phyloP scores from a whole-genome alignment of 2,113 vertebrate genomes.

The Columba livia region DNA sequence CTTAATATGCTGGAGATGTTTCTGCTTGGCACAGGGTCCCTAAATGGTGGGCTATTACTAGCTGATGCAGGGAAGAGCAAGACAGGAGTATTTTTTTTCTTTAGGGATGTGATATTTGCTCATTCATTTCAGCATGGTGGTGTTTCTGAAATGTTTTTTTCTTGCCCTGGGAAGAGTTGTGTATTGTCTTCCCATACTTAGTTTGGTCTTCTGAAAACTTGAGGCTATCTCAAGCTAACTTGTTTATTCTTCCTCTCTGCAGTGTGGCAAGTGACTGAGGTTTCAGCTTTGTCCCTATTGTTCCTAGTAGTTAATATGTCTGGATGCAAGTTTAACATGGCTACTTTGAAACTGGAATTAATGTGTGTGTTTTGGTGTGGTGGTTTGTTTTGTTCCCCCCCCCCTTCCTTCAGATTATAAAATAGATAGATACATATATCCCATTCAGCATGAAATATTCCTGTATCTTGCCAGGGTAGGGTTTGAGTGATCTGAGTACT shows the following conservation, averaged over 20 bases:
- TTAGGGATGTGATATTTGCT: neutral
- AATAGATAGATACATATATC: neutral
- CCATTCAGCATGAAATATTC: no score
- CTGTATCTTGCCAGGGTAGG: neutral
- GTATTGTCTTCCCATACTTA: neutral
- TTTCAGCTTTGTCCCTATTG: neutral
- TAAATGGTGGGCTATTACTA: neutral
- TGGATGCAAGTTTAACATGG: neutral
- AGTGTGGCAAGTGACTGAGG: neutral
- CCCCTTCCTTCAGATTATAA: neutral
- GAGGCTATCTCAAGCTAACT: neutral
- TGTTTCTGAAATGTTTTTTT: neutral
- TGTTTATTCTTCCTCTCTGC: neutral
- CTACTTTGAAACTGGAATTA: neutral
- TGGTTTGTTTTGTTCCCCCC: neutral
- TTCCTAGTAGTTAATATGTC: neutral
- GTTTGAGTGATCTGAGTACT: neutral
- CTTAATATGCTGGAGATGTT: neutral
- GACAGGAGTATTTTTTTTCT: fast-evolving
- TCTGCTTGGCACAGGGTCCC: neutral
- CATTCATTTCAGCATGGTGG: neutral
- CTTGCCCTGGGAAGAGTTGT: neutral
- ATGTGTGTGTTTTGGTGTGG: neutral
- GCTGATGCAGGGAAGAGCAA: neutral
- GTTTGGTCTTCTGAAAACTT: neutral